Evolutionary conservation across 2,797 vertebrate species (phyloP), one percentile per base, ranked within the genome.

Genomic region (Argya squamiceps): DNA sequence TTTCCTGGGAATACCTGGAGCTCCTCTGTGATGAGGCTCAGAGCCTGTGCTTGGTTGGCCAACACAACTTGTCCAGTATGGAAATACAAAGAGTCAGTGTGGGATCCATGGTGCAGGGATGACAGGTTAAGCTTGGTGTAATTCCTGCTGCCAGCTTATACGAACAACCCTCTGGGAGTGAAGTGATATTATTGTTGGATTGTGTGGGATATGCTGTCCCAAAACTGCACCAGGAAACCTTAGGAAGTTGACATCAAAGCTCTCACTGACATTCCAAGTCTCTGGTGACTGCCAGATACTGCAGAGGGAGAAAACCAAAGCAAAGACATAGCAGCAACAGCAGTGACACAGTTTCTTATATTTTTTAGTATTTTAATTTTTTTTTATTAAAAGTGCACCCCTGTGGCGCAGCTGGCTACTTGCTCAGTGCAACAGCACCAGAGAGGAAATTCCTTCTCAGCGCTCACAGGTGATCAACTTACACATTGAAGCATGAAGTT

Each of bases 401-500:
- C 67, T 3, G 6, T 39, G 41, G 63, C 1, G 6, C 93, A 94
- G 90, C 89, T 95, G 90, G 90, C 91, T 92, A 76, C 95, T 88
- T 89, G 92, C 88, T 96, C 92, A 36, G 19, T 7, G 8, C 69
- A 78, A 30, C 36, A 88, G 73, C 82, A 92, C 92, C 62, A 29
- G 71, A 64, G 93, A 96, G 88, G 92, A 97, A 97, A 97, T 97
- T 91, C 95, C 84, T 96, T 95, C 63, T 67, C 89, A 37, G 76
- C 1, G 26, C 93, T 97, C 92, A 78, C 88, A 93, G 95, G 87
- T 96, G 97, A 96, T 96, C 95, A 95, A 37, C 93, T 97, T 96
- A 93, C 96, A 97, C 87, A 29, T 37, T 79, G 93, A 91, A 96
- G 90, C 96, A 96, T 95, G 93, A 96, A 92, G 94, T 96, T 97